These are phyloP conservation scores for Gobio occitaniae DNA, from an alignment of 2,797 vertebrate species.

Conservation along the genomic window DNA sequence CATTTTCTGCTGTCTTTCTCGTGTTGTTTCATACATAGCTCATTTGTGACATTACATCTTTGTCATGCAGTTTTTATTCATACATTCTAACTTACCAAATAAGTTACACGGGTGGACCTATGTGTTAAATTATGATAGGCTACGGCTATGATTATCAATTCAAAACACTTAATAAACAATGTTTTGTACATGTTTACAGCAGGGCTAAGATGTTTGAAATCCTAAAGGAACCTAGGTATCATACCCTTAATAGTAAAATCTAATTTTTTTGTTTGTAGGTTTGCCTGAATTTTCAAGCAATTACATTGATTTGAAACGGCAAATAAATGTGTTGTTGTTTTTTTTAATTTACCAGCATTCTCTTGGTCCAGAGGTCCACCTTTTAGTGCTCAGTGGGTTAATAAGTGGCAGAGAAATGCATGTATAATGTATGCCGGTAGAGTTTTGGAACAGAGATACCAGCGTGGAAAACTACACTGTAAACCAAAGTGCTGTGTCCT, in stretches of 20 bases:
- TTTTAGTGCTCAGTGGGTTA: constrained; percentile 37
- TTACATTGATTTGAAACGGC: background rate
- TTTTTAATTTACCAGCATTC: constrained; percentile 10
- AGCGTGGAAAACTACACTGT: background rate
- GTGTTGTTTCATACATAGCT: constrained; percentile 16
- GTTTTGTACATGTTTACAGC: background rate
- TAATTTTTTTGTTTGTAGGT: background rate
- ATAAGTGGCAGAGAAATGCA: constrained; percentile 25
- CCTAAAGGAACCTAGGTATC: no score
- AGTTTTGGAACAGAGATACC: background rate
- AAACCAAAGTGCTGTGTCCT: background rate
- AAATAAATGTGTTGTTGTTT: background rate
- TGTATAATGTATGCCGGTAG: constrained; percentile 22
- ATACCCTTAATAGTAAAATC: background rate
- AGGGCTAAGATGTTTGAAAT: no score
- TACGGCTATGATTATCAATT: background rate
- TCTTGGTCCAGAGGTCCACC: constrained; percentile 10
- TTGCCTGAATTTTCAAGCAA: background rate
- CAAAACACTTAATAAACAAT: background rate
- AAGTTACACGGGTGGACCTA: background rate
- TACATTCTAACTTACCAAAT: background rate
- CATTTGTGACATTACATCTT: background rate
- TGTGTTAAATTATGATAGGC: background rate
- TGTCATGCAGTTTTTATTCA: constrained; percentile 7
- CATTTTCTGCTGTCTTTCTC: constrained; percentile 2